Evolutionary conservation across 2,113 vertebrate species (phyloP), one percentile per base, ranked within the genome.

Genomic region (Cynoglossus semilaevis): DNA sequence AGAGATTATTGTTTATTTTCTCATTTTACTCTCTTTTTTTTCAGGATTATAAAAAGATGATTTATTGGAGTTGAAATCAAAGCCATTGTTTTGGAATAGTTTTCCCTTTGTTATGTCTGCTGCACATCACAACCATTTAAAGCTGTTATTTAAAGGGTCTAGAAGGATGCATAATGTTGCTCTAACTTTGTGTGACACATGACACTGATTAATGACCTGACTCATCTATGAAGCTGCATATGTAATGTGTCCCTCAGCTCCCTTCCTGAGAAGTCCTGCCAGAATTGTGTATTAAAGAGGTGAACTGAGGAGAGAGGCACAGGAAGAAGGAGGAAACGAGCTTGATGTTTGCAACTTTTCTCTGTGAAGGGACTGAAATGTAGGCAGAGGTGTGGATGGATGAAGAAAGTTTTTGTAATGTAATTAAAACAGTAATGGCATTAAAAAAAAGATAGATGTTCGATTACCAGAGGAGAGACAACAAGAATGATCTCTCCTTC

Each of bases 121-220:
- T 9, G 7, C 37, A 10, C 12, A 38, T 38, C 37, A 38, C 2
- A 38, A 38, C 8, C 2, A 10, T 38, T 9, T 38, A 12, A 38
- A 38, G 3, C 37, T 38, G 37, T 3, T 38, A 38, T 38, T 38
- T 38, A 38, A 38, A 29, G 22, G 35, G 37, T 12, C 12, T 38
- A 38, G 12, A 38, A 10, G 37, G 9, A 29, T 60, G 37, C 40
- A 48, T 49, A 18, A 42, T 58, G 59, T 47, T 67, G 69, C 72
- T 59, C 58, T 8, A 72, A 72, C 49, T 51, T 48, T 70, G 17
- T 40, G 49, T 58, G 65, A 83, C 80, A 88, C 70, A 74, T 68
- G 42, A 51, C 10, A 22, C 84, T 76, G 87, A 90, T 91, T 91
- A 90, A 92, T 90, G 82, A 88, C 84, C 85, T 88, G 79, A 69